phyloP scores from a whole-genome alignment of 2,888 invertebrate genomes.

The Dryomyza anilis region DNA sequence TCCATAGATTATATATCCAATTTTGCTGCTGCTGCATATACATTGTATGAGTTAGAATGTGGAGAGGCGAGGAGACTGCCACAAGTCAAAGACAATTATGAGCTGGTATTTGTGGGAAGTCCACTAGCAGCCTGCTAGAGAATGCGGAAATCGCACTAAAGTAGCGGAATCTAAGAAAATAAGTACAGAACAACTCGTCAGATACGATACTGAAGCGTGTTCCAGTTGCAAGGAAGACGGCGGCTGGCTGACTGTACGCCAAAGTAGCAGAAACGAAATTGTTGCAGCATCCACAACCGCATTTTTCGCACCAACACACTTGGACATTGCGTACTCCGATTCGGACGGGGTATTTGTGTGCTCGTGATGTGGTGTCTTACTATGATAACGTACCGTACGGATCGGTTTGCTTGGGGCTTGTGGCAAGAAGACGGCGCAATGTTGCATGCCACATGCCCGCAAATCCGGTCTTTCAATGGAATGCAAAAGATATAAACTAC shows the following conservation, averaged over 20 bases:
- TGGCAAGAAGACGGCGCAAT: too few relatives aligned
- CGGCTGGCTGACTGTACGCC: background rate
- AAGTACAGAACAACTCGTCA: background rate
- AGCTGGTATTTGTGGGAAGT: conserved; percentile 1
- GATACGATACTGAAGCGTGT: background rate
- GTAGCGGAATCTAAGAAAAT: background rate
- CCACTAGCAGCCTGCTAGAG: conserved; percentile 37
- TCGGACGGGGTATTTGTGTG: background rate
- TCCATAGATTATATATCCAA: too few relatives aligned
- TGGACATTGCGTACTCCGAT: too few relatives aligned
- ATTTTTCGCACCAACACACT: background rate
- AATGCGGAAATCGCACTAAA: conserved; percentile 52
- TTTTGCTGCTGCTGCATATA: too few relatives aligned
- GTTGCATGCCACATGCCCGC: background rate
- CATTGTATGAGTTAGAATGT: too few relatives aligned
- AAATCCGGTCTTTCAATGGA: conserved; percentile 6
- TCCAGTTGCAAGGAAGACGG: background rate
- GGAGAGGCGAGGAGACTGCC: too few relatives aligned
- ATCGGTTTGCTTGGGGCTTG: too few relatives aligned
- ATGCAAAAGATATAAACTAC: background rate
- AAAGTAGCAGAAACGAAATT: background rate
- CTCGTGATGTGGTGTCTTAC: background rate
- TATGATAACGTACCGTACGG: too few relatives aligned
- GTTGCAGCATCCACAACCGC: background rate
- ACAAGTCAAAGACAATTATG: background rate